Base-by-base conservation (phyloP, 2,113 vertebrate genomes). In the Psophia crepitans region DNA sequence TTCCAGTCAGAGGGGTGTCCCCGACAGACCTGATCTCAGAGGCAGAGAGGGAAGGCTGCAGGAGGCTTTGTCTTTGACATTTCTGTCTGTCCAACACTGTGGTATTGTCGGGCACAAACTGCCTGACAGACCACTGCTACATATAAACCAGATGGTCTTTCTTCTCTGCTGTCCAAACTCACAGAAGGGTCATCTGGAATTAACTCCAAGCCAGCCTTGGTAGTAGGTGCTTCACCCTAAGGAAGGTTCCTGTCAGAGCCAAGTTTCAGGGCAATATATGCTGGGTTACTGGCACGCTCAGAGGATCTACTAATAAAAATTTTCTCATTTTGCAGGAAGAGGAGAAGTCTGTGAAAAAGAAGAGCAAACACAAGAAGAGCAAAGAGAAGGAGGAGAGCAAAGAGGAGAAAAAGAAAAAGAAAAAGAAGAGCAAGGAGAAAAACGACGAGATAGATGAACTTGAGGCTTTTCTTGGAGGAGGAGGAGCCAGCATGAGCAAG, bases 381-480 rank as follows among this genome's bases (percentile, higher is more conserved):
- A 99, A 98, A 95, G 98, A 98, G 79, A 99, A 98, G 70, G 99
- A 99, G 2, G 98, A 99, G n/a, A 96, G 96, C 16, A 94, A 97
- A 75, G 98, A 98, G 14, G 98, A 98, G 77, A 98, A 98, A 41
- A 98, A 98, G 85, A 98, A 98, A 95, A 99, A 98, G 81, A 99
- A 98, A 84, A 98, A 98, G 44, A 96, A 98, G 6, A 96, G 97
- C 91, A 95, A 94, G 84, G 99, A 98, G 97, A 99, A 98, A 91
- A 96, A 96, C 4, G 98, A 94, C 0, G 97, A 99, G 0, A 97
- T 98, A 46, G 99, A 99, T 15, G 99, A 99, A 97, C 97, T 99
- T 96, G 99, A 99, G 96, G 99, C 99, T 91, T 99, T 99, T 89
- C 97, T 99, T 89, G 99, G 99, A 0, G 99, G 99, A 13, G 95